Evolutionary conservation across 1,140 invertebrate species (phyloP).

Genomic region (Mylabris phalerata): DNA sequence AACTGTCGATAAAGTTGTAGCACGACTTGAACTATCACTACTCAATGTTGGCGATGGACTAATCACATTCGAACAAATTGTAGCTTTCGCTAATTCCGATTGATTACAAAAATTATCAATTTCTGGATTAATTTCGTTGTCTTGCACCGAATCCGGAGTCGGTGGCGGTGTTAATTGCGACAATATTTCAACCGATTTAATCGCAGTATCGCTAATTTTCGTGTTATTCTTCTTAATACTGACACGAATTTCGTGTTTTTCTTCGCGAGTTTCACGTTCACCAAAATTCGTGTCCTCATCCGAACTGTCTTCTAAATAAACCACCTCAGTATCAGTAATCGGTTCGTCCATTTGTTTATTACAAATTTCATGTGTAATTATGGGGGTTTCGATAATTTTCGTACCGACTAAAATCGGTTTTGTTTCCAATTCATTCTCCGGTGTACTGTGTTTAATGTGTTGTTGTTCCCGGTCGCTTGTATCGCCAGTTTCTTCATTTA

Average conservation of each 20-base stretch:
- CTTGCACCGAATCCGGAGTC: conserved; percentile 15
- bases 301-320: conserved; percentile 27
- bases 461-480: conserved; percentile 44
- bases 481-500: conserved; percentile 60
- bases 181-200: neutral
- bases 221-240: conserved; percentile 1
- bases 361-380: conserved; percentile 4
- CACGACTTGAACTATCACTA: conserved; percentile 45
- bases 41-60: conserved; percentile 39
- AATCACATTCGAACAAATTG: conserved; percentile 21
- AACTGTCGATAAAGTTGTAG: conserved; percentile 49
- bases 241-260: neutral
- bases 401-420: conserved; percentile 25
- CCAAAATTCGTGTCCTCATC: conserved; percentile 5
- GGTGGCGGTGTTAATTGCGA: conserved; percentile 32
- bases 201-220: neutral
- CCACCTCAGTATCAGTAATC: conserved; percentile 21
- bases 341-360: conserved; percentile 11
- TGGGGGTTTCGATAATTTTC: conserved; percentile 22
- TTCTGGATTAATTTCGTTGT: conserved; percentile 11
- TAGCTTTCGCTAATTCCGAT: neutral
- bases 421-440: conserved; percentile 29
- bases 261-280: neutral
- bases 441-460: conserved; percentile 29
- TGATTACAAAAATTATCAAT: neutral